These are phyloP conservation scores for Nipponia nippon DNA, from an alignment of 2,113 vertebrate species.

Conservation along the genomic window DNA sequence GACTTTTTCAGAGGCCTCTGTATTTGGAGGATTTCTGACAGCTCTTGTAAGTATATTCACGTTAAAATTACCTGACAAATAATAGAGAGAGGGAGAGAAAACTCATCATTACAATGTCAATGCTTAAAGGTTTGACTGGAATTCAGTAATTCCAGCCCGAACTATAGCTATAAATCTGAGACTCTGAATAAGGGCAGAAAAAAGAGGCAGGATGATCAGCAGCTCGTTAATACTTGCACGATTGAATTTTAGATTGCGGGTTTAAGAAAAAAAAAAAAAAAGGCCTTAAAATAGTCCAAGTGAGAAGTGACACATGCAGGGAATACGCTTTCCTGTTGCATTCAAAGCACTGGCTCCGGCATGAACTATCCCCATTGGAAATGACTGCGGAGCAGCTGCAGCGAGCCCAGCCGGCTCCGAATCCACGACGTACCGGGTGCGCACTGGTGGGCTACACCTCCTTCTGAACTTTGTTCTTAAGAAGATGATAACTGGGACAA, in stretches of 20 bases:
- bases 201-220: constrained; percentile 20
- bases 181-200: constrained; percentile 31
- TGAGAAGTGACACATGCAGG: background rate
- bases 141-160: constrained; percentile 31
- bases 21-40: constrained; percentile 31
- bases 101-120: constrained; percentile 8
- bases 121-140: constrained; percentile 40
- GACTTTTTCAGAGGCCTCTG: background rate
- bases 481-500: background rate
- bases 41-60: constrained; percentile 12
- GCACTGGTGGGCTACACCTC: fast-evolving
- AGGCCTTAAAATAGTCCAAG: constrained; percentile 6
- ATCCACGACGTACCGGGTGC: background rate
- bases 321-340: background rate
- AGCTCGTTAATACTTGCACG: background rate
- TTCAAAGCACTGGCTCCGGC: background rate
- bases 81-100: constrained; percentile 24
- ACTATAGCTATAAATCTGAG: constrained; percentile 24
- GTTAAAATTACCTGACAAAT: constrained; percentile 26
- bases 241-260: constrained; percentile 39
- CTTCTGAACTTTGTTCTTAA: background rate
- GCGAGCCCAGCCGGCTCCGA: background rate
- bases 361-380: background rate
- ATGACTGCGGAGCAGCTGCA: background rate
- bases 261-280: background rate